Evolutionary conservation across 2,113 vertebrate species (phyloP).

Genomic region (Pseudolaguvia tuberculata): DNA sequence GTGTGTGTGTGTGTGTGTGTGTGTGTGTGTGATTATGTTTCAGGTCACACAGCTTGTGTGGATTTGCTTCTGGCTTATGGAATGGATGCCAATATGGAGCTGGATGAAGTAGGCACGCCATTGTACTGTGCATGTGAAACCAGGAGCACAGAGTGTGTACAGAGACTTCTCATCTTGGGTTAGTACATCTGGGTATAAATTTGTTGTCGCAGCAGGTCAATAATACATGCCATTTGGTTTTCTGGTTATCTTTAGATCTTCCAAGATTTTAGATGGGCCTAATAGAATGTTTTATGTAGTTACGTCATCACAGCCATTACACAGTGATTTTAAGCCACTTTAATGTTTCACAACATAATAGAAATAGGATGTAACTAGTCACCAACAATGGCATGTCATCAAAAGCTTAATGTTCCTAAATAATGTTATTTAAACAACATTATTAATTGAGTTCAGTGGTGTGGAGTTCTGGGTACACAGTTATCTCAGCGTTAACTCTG

Average conservation of each 20-base stretch:
- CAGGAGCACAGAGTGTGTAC: conserved; percentile 74
- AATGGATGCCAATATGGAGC: conserved; percentile 75
- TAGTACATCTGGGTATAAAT: conserved; percentile 29
- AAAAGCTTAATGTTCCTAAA: no score
- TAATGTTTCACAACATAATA: no score
- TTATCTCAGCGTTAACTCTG: background rate
- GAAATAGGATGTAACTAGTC: no score
- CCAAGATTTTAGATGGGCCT: no score
- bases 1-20: no score
- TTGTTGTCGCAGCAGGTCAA: no score
- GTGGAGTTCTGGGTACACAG: no score
- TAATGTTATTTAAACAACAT: background rate
- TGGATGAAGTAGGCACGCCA: conserved; percentile 70
- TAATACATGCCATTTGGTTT: no score
- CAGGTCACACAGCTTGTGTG: conserved; percentile 85
- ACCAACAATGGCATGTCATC: no score
- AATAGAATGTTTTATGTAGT: no score
- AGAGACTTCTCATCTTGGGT: conserved; percentile 81
- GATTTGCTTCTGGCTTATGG: conserved; percentile 79
- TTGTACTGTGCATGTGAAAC: conserved; percentile 79
- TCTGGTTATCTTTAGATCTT: no score
- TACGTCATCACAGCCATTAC: no score
- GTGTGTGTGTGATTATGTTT: conserved; percentile 13
- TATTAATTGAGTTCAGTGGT: background rate
- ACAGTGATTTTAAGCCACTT: background rate